These are phyloP conservation scores for Enchytraeus crypticus DNA, from an alignment of 2,888 invertebrate genomes.

Conservation along the genomic window DNA sequence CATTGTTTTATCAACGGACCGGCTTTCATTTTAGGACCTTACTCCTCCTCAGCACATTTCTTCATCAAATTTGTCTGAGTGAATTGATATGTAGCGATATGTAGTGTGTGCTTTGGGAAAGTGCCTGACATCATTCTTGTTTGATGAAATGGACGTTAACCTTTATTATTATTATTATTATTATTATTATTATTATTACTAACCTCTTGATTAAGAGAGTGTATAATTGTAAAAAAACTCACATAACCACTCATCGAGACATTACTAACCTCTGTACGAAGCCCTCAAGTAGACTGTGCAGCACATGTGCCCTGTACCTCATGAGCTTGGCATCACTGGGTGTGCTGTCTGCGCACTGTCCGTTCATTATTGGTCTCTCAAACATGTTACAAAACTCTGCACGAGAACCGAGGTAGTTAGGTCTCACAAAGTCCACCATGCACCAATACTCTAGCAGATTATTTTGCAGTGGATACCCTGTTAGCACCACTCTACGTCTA, in stretches of 20 bases:
- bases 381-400: conserved; percentile 98
- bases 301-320: conserved; percentile 87
- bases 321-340: conserved; percentile 85
- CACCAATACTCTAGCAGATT: conserved; percentile 86
- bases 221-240: background rate
- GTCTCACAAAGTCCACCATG: conserved; percentile 97
- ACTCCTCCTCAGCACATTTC: too few species aligned
- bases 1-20: too few species aligned
- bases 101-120: too few species aligned
- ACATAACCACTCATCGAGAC: background rate
- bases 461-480: conserved; percentile 96
- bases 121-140: too few species aligned
- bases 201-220: too few species aligned
- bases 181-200: too few species aligned
- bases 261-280: conserved; percentile 67
- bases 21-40: too few species aligned
- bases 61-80: too few species aligned
- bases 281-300: conserved; percentile 85
- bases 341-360: conserved; percentile 93
- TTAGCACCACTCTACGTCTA: conserved; percentile 81
- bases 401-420: conserved; percentile 90
- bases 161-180: too few species aligned
- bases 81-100: too few species aligned
- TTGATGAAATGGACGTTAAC: too few species aligned
- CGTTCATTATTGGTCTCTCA: conserved; percentile 94